Evolutionary conservation across 2,113 vertebrate genomes (phyloP).

Genomic region (Symphodus melops): DNA sequence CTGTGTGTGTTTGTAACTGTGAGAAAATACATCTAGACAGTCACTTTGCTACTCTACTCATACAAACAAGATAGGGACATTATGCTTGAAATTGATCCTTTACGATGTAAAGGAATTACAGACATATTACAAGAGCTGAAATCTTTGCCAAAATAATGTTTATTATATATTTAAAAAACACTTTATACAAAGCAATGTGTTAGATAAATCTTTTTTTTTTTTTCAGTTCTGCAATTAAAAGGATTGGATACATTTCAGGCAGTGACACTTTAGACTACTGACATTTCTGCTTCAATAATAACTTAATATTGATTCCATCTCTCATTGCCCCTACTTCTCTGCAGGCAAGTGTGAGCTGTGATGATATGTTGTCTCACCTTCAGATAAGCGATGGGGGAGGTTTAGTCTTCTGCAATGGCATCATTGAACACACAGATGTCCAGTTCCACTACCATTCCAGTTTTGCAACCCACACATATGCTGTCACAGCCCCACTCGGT

Average conservation of each 20-base stretch:
- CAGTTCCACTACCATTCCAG: constrained; percentile 70
- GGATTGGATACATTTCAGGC: constrained; percentile 8
- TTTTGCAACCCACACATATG: constrained; percentile 77
- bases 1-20: not conserved
- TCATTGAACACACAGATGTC: constrained; percentile 68
- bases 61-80: not conserved
- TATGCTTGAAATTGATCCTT: not conserved
- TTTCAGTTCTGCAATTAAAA: constrained; percentile 1
- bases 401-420: constrained; percentile 58
- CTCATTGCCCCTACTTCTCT: constrained; percentile 26
- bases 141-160: not conserved
- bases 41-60: not conserved
- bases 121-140: not conserved
- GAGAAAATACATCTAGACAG: not conserved
- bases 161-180: not conserved
- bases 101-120: too few species aligned
- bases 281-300: constrained; percentile 3
- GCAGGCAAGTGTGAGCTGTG: constrained; percentile 41
- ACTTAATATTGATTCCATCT: constrained; percentile 42
- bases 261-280: constrained; percentile 28
- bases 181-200: not conserved
- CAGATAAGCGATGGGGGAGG: constrained; percentile 60
- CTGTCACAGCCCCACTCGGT: constrained; percentile 62
- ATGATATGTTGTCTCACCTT: constrained; percentile 69
- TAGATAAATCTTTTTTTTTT: too few species aligned